These are phyloP conservation scores for Zoanthus sociatus DNA, from an alignment of 92 coral and sea anemone genomes.

Conservation along the genomic window DNA sequence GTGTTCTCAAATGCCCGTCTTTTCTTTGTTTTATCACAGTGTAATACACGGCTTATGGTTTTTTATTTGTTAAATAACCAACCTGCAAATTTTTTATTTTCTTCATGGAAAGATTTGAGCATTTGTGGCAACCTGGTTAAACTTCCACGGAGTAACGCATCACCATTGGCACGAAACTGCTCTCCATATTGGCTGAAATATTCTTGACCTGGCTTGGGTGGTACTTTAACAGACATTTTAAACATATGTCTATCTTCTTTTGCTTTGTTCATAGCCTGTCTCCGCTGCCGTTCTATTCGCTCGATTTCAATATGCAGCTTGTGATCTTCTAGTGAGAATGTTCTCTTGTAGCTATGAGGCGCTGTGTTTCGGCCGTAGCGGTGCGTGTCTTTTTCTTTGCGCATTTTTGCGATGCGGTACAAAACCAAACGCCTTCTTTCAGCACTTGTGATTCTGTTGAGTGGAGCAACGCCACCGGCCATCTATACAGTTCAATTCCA, in stretches of 20 bases:
- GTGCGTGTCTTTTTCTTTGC: slow-evolving; percentile 25
- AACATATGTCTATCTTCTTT: slow-evolving; percentile 76
- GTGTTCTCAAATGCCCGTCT: too few species aligned
- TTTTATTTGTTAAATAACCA: background rate
- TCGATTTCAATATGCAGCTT: slow-evolving; percentile 69
- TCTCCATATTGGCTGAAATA: slow-evolving; percentile 83
- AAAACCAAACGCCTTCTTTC: slow-evolving; percentile 30
- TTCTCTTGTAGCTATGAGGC: slow-evolving; percentile 34
- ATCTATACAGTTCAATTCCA: background rate
- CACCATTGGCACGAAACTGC: slow-evolving; percentile 83
- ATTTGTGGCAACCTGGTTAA: slow-evolving; percentile 26
- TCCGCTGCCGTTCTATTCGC: slow-evolving; percentile 70
- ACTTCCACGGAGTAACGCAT: slow-evolving; percentile 49
- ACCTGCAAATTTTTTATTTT: slow-evolving; percentile 1
- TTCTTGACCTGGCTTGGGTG: slow-evolving; percentile 55
- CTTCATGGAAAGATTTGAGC: slow-evolving; percentile 33
- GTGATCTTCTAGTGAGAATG: slow-evolving; percentile 72
- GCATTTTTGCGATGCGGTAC: slow-evolving; percentile 28
- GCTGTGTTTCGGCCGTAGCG: background rate
- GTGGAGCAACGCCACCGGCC: slow-evolving; percentile 43
- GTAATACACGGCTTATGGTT: background rate
- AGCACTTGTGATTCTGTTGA: slow-evolving; percentile 32
- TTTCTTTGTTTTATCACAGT: background rate
- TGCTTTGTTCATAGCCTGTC: slow-evolving; percentile 68
- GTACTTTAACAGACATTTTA: slow-evolving; percentile 75